Conservation (phyloP, 2,888 invertebrate genomes). For the Rotaria macrura region DNA sequence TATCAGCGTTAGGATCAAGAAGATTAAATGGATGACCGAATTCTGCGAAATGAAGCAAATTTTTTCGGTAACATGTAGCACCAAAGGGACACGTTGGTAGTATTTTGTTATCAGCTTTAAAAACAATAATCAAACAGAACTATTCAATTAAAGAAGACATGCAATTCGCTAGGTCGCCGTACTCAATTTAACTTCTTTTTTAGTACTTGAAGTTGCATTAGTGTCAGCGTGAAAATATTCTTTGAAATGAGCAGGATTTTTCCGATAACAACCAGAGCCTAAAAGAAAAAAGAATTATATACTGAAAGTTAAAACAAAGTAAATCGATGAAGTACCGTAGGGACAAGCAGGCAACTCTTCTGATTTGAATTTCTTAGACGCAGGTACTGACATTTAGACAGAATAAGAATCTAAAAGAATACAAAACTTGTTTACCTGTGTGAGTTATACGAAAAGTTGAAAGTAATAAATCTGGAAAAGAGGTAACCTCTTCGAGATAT, state of each 20-base stretch:
- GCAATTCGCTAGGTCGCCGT: no score
- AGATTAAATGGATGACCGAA: conserved; percentile 39
- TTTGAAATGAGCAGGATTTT: conserved; percentile 43
- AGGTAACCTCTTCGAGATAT: no score
- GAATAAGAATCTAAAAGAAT: background rate
- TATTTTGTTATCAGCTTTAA: background rate
- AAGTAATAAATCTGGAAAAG: no score
- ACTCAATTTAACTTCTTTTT: background rate
- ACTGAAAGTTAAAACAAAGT: background rate
- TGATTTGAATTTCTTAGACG: background rate
- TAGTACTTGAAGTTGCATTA: background rate
- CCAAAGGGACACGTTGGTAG: conserved; percentile 41
- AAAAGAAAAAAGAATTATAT: background rate
- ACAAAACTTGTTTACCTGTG: no score
- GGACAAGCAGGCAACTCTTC: conserved; percentile 38
- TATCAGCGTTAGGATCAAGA: background rate
- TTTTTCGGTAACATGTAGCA: conserved; percentile 41
- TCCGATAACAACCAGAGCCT: conserved; percentile 38
- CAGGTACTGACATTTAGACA: background rate
- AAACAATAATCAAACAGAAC: no score
- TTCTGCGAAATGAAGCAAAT: conserved; percentile 43
- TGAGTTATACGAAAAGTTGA: no score
- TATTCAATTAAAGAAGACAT: background rate
- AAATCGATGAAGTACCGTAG: conserved; percentile 37
- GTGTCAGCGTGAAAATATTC: conserved; percentile 40